Evolutionary conservation across 2,888 invertebrate species (phyloP), one percentile per base, ranked within the genome.

Genomic region (Parapristionchus giblindavisi): DNA sequence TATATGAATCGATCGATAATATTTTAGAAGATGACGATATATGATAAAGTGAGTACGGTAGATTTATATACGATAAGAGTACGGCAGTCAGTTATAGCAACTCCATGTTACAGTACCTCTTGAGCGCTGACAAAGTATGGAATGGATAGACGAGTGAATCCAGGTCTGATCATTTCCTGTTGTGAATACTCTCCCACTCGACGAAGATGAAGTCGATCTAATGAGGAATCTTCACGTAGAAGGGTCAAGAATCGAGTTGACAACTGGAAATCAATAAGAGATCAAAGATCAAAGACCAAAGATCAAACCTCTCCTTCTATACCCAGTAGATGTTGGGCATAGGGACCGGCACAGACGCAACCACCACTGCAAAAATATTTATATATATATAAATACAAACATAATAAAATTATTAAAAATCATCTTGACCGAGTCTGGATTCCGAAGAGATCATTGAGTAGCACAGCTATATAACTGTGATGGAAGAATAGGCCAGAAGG

Each of bases 371-470:
- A 27, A 70, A 17, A 17, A 43, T 29, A 48, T 48, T 14, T n/a
- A n/a, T n/a, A n/a, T n/a, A n/a, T n/a, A n/a, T n/a, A n/a, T n/a
- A n/a, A n/a, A 14, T 43, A 43, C 17, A 43, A 43, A 14, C 17
- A 17, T 43, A 14, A 43, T 43, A 43, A 43, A 14, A 14, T 14
- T 43, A 14, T 43, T 8, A 43, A 21, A 58, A 0, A 54, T 54
- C 6, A 14, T 8, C 27, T 24, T 14, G 6, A 68, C 93, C 93
- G 81, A 3, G 89, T 93, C 89, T 95, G 95, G 74, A 96, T 94
- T 0, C 95, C 95, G 88, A 94, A 95, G 36, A 96, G 92, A 87
- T 96, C 95, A 87, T 95, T 95, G 60, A 96, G 91, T 29, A 95
- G 91, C 14, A 94, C 93, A 82, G 93, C 93, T 14, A 95, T 92